Percentiles rank a stretch among this genome's conserved stretches.
Conservation (phyloP, 2,113 vertebrate species). For the Platanista minor region DNA sequence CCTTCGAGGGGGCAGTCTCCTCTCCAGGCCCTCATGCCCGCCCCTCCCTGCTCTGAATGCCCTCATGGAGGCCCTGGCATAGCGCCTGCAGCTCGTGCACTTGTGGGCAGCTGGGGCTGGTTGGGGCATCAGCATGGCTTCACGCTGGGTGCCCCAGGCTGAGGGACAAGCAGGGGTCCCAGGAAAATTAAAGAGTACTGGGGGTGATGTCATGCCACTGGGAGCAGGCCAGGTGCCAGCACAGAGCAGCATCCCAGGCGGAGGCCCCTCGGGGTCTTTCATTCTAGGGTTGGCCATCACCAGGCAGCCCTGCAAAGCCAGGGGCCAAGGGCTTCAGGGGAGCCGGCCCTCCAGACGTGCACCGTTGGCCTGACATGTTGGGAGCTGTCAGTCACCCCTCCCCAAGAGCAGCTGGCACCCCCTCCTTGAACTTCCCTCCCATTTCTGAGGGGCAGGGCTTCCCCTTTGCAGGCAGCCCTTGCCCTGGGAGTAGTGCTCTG, state of each 20-base stretch:
- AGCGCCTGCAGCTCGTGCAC: too few species aligned
- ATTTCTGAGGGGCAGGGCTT: background rate
- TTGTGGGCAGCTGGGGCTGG: background rate
- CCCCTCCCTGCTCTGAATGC: accelerated
- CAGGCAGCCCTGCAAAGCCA: background rate
- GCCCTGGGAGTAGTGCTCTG: background rate
- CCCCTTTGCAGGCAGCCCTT: background rate
- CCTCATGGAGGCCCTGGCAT: background rate
- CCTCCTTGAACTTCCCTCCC: accelerated
- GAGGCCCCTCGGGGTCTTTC: accelerated
- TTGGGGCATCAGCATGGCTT: accelerated
- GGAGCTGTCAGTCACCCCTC: background rate
- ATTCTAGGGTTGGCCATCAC: background rate
- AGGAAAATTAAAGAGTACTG: too few species aligned
- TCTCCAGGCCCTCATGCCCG: background rate
- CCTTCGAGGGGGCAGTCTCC: background rate
- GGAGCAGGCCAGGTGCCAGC: background rate
- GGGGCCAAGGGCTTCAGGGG: background rate
- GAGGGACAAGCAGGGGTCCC: accelerated
- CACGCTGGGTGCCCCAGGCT: accelerated
- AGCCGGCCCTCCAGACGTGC: accelerated
- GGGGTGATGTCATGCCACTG: accelerated
- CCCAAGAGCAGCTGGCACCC: background rate
- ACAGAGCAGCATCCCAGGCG: background rate
- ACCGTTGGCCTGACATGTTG: accelerated